phyloP scores from a whole-genome alignment of 2,797 vertebrate species.

The Falco concolor region DNA sequence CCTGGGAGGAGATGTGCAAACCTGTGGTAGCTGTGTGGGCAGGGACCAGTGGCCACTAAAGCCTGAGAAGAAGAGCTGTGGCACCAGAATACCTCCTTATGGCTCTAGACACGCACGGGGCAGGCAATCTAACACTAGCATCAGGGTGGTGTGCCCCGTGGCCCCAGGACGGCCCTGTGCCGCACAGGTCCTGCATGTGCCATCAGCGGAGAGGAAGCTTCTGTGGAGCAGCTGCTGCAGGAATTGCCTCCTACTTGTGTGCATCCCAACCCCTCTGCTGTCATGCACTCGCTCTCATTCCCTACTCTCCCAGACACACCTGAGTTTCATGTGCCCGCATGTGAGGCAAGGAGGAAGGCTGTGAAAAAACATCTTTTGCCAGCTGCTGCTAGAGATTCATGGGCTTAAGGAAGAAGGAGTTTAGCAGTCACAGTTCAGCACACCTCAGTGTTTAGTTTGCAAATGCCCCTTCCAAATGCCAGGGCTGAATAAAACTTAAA shows the following conservation, averaged over 20 bases:
- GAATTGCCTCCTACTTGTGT: not conserved
- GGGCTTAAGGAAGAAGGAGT: not conserved
- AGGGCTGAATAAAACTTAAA: not conserved
- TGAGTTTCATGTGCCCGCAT: not conserved
- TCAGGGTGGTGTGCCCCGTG: fast-evolving
- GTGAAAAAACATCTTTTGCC: not conserved
- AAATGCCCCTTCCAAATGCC: not conserved
- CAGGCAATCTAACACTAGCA: not conserved
- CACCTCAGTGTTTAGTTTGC: not conserved
- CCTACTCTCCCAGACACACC: not conserved
- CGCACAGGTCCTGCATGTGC: fast-evolving
- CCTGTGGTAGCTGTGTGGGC: not conserved
- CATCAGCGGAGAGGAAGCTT: not conserved
- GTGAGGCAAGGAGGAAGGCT: not conserved
- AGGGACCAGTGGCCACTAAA: not conserved
- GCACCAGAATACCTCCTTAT: not conserved
- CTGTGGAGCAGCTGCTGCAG: not conserved
- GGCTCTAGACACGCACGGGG: not conserved
- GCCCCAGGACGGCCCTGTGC: not conserved
- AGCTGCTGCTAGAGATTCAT: not conserved
- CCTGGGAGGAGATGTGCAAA: not conserved
- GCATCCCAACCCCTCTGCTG: not conserved
- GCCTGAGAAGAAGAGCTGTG: not conserved
- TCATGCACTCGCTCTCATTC: not conserved
- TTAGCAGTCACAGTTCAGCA: not conserved